phyloP scores from a whole-genome alignment of 2,888 invertebrate species.

The Kryphioiulus occultus region DNA sequence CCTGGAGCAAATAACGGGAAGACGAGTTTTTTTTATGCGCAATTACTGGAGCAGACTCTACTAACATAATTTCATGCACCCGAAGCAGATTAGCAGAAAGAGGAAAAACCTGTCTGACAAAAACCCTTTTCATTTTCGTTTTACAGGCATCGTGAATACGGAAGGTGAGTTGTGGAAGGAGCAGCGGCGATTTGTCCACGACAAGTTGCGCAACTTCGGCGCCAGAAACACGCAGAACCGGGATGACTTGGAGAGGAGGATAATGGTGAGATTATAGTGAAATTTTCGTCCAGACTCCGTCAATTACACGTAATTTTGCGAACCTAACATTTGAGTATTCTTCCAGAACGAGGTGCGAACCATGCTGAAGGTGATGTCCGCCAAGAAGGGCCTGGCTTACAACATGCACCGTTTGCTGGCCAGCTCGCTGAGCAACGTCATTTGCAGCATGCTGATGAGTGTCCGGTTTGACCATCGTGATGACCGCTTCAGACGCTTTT shows the following conservation, averaged over 20 bases:
- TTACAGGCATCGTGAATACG: slow-evolving; percentile 85
- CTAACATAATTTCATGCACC: background rate
- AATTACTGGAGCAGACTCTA: background rate
- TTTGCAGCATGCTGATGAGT: slow-evolving; percentile 89
- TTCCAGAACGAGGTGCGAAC: slow-evolving; percentile 77
- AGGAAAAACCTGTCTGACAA: background rate
- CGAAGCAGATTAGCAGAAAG: background rate
- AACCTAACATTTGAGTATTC: too few relatives aligned
- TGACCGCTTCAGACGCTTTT: slow-evolving; percentile 77
- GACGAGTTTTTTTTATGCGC: background rate
- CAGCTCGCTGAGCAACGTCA: slow-evolving; percentile 86
- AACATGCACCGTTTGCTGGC: slow-evolving; percentile 79
- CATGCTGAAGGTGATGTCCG: slow-evolving; percentile 72
- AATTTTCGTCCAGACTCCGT: background rate
- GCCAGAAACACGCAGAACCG: slow-evolving; percentile 85
- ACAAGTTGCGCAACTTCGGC: slow-evolving; percentile 83
- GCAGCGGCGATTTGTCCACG: slow-evolving; percentile 85
- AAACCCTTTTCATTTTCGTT: background rate
- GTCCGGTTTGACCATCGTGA: slow-evolving; percentile 82
- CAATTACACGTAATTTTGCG: too few relatives aligned
- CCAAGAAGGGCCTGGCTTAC: slow-evolving; percentile 72
- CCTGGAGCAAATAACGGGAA: background rate
- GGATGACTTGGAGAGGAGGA: slow-evolving; percentile 76
- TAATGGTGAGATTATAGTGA: slow-evolving; percentile 55
- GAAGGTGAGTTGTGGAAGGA: slow-evolving; percentile 90